Percentiles rank a stretch among this genome's conserved stretches.
These are phyloP conservation scores for Anoncus sp. DNA, from an alignment of 2,888 invertebrate species.

Conservation along the genomic window DNA sequence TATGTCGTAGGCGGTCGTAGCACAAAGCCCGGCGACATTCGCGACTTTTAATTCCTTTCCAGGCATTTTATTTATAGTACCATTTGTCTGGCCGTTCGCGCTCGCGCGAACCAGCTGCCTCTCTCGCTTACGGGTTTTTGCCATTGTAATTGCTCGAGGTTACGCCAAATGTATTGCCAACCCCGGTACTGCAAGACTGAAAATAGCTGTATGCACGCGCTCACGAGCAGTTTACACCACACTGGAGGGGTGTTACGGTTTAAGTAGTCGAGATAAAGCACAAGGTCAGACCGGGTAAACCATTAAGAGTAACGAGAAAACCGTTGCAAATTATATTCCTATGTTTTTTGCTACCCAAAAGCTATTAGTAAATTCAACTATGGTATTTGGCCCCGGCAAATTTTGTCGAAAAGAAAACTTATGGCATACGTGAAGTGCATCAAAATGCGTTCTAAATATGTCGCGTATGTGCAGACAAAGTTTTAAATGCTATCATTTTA, in stretches of 20 bases:
- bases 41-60: conserved; percentile 66
- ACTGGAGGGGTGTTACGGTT: conserved; percentile 23
- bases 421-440: not conserved
- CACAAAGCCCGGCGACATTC: conserved; percentile 47
- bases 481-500: no score
- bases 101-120: conserved; percentile 40
- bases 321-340: conserved; percentile 32
- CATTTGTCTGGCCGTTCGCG: conserved; percentile 60
- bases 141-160: conserved; percentile 67
- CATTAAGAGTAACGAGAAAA: conserved; percentile 56
- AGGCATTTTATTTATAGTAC: conserved; percentile 65
- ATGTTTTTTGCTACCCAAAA: conserved; percentile 19
- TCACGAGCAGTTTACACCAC: conserved; percentile 31
- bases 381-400: conserved; percentile 11
- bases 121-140: conserved; percentile 53
- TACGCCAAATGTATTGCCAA: conserved; percentile 61
- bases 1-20: conserved; percentile 23
- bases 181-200: conserved; percentile 40
- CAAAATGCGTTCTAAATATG: conserved; percentile 1
- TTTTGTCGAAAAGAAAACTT: conserved; percentile 13
- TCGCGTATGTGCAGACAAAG: not conserved
- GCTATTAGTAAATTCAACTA: conserved; percentile 44
- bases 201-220: conserved; percentile 50
- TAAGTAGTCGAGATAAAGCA: conserved; percentile 63
- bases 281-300: conserved; percentile 54